Base-by-base conservation (phyloP, 2,113 vertebrate genomes). In the Menidia beryllina region DNA sequence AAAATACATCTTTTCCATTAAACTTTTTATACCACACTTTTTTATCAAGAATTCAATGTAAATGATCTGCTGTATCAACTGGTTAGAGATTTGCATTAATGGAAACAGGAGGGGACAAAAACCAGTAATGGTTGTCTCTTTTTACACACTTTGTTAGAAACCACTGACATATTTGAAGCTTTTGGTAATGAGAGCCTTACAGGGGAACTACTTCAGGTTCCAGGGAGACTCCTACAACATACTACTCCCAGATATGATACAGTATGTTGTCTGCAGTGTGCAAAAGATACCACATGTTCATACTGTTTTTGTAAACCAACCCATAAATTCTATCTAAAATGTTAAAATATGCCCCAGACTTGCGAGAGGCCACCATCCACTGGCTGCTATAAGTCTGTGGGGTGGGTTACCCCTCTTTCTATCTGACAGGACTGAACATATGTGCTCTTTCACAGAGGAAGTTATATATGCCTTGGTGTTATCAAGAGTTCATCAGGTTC, bases 381-480 rank as follows among this genome's bases (percentile, higher is more conserved):
- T 49, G 27, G n/a, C 2, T 7, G 7, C 21, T 24, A 20, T 17
- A 41, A 25, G 26, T 76, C 20, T 64, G 25, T 27, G 3, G 7
- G 8, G 20, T 48, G 41, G 13, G 20, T 6, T 34, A 19, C 14
- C 19, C 8, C 51, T 24, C n/a, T 38, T 7, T 21, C 48, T 53
- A 24, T 43, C 12, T n/a, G 17, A 58, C 24, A 6, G 0, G 21
- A 15, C 36, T 27, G 6, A 39, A 39, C 3, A 13, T n/a, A 14
- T 38, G 36, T 41, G 54, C 0, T 41, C 7, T 27, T 56, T 69
- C 23, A 66, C 27, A 57, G 17, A 64, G n/a, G 26, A 69, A 76
- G 59, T 60, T 20, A 50, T 30, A 25, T 39, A 2, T 36, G 9
- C 10, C 14, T 21, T 14, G 3, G 2, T 45, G 20, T 39, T 68